Conservation (phyloP, 2,113 vertebrate species). For the Chloropsis hardwickii region DNA sequence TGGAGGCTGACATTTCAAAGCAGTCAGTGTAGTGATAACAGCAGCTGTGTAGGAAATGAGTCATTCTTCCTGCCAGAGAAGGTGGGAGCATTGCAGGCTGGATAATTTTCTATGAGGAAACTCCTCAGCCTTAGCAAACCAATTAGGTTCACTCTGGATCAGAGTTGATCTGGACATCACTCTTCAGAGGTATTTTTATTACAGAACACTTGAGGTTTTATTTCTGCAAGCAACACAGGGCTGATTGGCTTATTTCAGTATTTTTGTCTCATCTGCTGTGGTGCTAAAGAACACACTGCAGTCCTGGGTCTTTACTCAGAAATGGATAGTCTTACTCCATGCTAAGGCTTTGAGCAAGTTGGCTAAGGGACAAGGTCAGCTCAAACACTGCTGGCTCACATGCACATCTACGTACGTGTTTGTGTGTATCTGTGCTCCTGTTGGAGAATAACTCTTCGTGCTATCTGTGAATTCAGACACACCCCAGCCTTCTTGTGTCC, state of each 20-base stretch:
- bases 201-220: neutral
- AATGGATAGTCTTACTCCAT: neutral
- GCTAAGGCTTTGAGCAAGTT: neutral
- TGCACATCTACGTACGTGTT: accelerated
- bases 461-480: neutral
- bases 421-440: neutral
- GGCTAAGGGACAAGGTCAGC: neutral
- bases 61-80: slow-evolving; percentile 31
- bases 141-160: neutral
- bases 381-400: neutral
- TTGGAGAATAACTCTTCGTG: neutral
- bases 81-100: neutral
- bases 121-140: neutral
- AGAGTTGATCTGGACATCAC: neutral
- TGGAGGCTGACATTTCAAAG: slow-evolving; percentile 42
- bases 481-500: neutral
- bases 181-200: neutral
- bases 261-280: neutral
- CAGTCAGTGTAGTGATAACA: slow-evolving; percentile 19
- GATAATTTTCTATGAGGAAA: neutral
- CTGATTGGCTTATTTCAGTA: neutral
- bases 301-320: neutral
- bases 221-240: neutral
- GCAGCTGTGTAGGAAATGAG: slow-evolving; percentile 45
- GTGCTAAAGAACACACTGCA: neutral